These are phyloP conservation scores for Synergus gifuensis DNA, from an alignment of 2,888 invertebrate species.

Conservation along the genomic window DNA sequence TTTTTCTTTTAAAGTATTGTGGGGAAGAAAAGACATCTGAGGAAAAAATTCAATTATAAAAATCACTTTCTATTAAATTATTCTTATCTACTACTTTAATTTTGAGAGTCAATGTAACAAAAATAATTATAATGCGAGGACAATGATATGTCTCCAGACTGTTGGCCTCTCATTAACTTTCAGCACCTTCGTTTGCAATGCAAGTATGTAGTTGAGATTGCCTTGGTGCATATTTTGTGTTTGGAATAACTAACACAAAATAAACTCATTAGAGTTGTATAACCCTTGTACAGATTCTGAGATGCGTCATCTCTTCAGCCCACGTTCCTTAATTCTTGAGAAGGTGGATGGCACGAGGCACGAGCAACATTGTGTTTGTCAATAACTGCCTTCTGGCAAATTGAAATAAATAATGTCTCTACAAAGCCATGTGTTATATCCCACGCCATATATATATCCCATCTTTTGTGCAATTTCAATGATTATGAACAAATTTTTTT, in stretches of 20 bases:
- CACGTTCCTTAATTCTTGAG: conserved; percentile 7
- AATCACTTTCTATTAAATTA: no score
- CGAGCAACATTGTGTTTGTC: conserved; percentile 10
- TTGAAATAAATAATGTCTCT: background rate
- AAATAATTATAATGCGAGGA: background rate
- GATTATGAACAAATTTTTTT: background rate
- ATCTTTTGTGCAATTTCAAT: background rate
- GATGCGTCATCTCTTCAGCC: conserved; percentile 5
- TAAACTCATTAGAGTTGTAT: conserved; percentile 49
- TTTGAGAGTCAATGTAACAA: no score
- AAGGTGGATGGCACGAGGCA: conserved; percentile 6
- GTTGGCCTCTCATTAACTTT: conserved; percentile 8
- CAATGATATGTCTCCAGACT: background rate
- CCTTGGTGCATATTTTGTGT: conserved; percentile 30
- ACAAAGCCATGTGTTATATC: background rate
- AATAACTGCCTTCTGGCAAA: background rate
- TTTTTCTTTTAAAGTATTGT: no score
- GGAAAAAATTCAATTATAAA: no score
- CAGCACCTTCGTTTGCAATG: conserved; percentile 2
- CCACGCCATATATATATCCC: no score
- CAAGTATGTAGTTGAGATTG: background rate
- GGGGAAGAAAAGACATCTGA: no score
- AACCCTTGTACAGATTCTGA: conserved; percentile 20
- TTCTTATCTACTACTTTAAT: no score
- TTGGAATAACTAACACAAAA: conserved; percentile 54